Base-by-base conservation (phyloP, 1,140 invertebrate genomes). In the Brachionus manjavacas region DNA sequence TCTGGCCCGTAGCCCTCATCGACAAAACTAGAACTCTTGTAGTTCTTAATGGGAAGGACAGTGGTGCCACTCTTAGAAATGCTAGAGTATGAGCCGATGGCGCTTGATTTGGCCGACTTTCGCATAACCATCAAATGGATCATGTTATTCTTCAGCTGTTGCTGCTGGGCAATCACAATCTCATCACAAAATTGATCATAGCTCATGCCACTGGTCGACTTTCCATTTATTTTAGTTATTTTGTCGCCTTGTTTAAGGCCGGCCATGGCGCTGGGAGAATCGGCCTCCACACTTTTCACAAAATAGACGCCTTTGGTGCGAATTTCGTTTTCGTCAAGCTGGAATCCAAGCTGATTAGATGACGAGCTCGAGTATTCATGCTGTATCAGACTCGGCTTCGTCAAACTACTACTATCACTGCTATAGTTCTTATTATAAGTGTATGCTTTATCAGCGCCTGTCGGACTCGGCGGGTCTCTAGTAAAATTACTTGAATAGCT, bases 181-280 rank as follows among this genome's bases (percentile, higher is more conserved):
- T 81, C 52, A 3, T 81, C 52, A 81, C 79, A 81, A 31, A 81
- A 81, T 68, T 81, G 52, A 9, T 81, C 79, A 81, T 81, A 81
- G 39, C 25, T 28, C 79, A 81, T 81, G 16, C 79, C 79, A 35
- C 14, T 60, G 4, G 79, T 81, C 11, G 79, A 81, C 52, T 81
- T 81, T 35, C 79, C 79, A 68, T 81, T 81, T 81, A 81, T 81
- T 60, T 81, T 81, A 4, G 79, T 81, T 9, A 81, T 81, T 64
- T 81, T 81, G 39, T 81, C 79, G 23, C 79, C 79, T 68, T 60
- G 31, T 68, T 81, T 81, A 3, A 81, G 64, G 12, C 79, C 79
- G 16, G 79, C 79, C 35, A 64, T 39, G 7, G 49, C 79, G 14
- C 49, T 64, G 4, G 79, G 79, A 7, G 79, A 81, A 35, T 41